phyloP scores from a whole-genome alignment of 37 sponge, comb jelly and placozoan genomes.

The Spongia lamella region DNA sequence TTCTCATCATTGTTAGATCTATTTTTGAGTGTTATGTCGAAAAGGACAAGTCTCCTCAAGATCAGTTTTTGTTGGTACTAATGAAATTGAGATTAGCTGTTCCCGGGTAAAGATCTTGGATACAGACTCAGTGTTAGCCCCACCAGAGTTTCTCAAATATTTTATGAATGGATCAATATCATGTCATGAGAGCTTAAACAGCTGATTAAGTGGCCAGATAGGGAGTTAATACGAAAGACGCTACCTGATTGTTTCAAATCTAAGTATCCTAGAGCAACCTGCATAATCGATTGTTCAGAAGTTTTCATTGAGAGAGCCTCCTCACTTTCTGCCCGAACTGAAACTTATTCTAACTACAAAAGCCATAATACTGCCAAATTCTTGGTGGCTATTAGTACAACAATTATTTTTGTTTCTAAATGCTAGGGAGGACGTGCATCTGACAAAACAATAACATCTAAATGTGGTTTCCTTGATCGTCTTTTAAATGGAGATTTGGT shows the following conservation, averaged over 20 bases:
- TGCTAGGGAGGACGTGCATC: slow-evolving; percentile 44
- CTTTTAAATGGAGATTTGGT: slow-evolving; percentile 36
- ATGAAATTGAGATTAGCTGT: slow-evolving; percentile 44
- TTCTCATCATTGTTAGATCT: too few relatives aligned
- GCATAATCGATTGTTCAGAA: slow-evolving; percentile 39
- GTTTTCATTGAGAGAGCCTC: slow-evolving; percentile 18
- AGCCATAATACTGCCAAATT: slow-evolving; percentile 58
- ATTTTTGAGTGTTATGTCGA: too few relatives aligned
- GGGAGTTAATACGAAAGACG: slow-evolving; percentile 2
- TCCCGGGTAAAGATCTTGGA: slow-evolving; percentile 25
- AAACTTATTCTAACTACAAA: slow-evolving; percentile 56
- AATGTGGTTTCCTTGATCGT: slow-evolving; percentile 36
- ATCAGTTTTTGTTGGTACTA: not conserved
- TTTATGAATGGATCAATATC: too few relatives aligned
- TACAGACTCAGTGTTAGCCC: slow-evolving; percentile 3
- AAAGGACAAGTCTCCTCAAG: too few relatives aligned
- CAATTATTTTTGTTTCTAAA: slow-evolving; percentile 24
- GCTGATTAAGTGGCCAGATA: slow-evolving; percentile 38
- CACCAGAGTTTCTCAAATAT: too few relatives aligned
- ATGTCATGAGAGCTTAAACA: too few relatives aligned
- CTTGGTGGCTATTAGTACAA: slow-evolving; percentile 40
- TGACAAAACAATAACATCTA: slow-evolving; percentile 26
- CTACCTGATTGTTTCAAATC: slow-evolving; percentile 31
- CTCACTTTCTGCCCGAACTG: slow-evolving; percentile 6
- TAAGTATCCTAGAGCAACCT: slow-evolving; percentile 1